Evolutionary conservation across 2,797 vertebrate species (phyloP), one percentile per base, ranked within the genome.

Genomic region (Hippoglossus hippoglossus): DNA sequence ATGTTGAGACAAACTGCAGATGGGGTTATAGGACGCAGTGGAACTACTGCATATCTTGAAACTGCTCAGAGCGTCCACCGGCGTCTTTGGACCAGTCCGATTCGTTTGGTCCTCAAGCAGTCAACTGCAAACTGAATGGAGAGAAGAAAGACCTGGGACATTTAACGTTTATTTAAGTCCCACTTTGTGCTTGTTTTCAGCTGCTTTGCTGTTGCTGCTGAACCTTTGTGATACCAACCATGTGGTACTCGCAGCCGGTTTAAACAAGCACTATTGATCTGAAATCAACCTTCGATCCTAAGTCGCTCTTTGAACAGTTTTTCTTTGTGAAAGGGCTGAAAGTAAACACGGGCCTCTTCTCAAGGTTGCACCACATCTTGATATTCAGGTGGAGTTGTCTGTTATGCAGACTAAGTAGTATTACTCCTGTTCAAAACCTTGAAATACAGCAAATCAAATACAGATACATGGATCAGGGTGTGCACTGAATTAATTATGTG

Each of bases 161-260:
- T 56, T 19, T 58, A 18, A 55, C 44, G 19, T n/a, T 25, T 67
- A 59, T 73, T 4, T 5, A 13, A 50, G 44, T 54, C 18, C 21
- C 25, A 12, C 52, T 41, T 49, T 31, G 63, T 82, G 46, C 15
- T 78, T 79, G 64, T 77, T 81, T 73, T 61, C 47, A 46, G 18
- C 26, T 46, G 58, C 28, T 44, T 49, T 36, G 63, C 79, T 79
- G 64, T 73, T 79, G 13, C 34, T 46, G 58, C 28, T 10, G 22
- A 49, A 56, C 4, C 5, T 7, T 6, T 16, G 21, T 50, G 2
- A 21, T n/a, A n/a, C 39, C 56, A 25, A 5, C 13, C 3, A 19
- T 28, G n/a, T 41, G 9, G 24, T 55, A 18, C 47, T 16, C 6
- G 7, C 2, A 13, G 22, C 54, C 64, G 71, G 21, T 75, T 63